Evolutionary conservation across 2,113 vertebrate species (phyloP).

Genomic region (Apodemus sylvaticus): DNA sequence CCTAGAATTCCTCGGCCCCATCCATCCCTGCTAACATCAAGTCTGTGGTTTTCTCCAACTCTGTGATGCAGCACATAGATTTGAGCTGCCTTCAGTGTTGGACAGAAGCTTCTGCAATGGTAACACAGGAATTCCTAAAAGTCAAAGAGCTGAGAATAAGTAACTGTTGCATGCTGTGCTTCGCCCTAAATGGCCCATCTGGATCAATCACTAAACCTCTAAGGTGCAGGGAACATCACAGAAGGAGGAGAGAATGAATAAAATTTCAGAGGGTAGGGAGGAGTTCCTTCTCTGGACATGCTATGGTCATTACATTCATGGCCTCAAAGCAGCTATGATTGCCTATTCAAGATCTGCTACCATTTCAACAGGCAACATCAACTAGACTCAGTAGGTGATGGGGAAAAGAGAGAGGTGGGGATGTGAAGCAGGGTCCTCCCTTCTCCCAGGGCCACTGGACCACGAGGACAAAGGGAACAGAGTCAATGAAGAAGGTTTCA

Average conservation of each 20-base stretch:
- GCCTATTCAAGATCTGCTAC: neutral
- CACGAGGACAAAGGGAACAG: too few species aligned
- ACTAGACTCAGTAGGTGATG: too few species aligned
- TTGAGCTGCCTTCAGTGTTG: neutral
- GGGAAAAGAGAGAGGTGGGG: neutral
- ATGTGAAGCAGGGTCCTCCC: too few species aligned
- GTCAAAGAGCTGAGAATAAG: neutral
- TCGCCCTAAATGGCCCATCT: neutral
- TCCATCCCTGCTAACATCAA: neutral
- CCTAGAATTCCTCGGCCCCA: too few species aligned
- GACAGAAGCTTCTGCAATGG: neutral
- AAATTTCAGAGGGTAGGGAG: neutral
- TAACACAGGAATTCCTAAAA: neutral
- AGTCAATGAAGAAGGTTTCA: too few species aligned
- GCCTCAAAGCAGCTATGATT: neutral
- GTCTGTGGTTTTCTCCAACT: neutral
- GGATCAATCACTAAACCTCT: neutral
- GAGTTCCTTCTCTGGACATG: too few species aligned
- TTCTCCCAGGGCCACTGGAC: neutral
- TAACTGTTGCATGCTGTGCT: neutral
- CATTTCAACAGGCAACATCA: neutral
- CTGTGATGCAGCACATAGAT: neutral
- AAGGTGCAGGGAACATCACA: neutral
- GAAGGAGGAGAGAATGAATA: neutral
- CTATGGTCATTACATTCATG: neutral